Evolutionary conservation across 2,113 vertebrate species (phyloP), one percentile per base, ranked within the genome.

Genomic region (Thinocorus orbignyianus): DNA sequence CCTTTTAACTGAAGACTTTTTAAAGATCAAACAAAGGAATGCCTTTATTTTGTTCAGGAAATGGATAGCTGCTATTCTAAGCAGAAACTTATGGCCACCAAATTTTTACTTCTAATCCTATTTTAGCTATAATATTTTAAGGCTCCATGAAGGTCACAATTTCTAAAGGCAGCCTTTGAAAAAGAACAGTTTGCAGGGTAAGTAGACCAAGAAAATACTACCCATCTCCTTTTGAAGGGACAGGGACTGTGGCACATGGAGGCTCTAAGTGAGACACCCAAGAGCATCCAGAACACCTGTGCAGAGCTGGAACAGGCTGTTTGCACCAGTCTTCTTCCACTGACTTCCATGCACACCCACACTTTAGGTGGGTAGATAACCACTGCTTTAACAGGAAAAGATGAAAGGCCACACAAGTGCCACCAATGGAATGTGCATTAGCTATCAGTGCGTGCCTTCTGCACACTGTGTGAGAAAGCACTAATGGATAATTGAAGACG

Each of bases 401-500:
- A 92, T 22, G 66, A 90, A 91, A 90, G 25, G 48, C 39, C 52
- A 44, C 44, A 54, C 31, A 74, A 79, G 26, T 77, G 52, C 17
- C 64, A 87, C 18, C 33, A 72, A 49, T 1, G 2, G 25, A 76
- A 79, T 23, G 28, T 73, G 28, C 74, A 82, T 65, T 70, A 73
- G 66, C 70, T 46, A 69, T 23, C 0, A 0, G 24, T 11, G 17
- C 0, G 0, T 42, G 48, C 11, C 30, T 92, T 64, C 72, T 78
- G 70, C 3, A 2, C 54, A 30, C 24, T 23, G 15, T 31, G 17
- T 62, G 81, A 91, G 73, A 80, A 84, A 84, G 23, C 52, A 88
- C 28, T 72, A 87, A 48, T 28, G 62, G 70, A 23, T 72, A 88
- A 88, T 52, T 92, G 74, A 86, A 89, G 33, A 76, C 31, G 39